Evolutionary conservation across 2,113 vertebrate species (phyloP).

Genomic region (Recurvirostra avosetta): DNA sequence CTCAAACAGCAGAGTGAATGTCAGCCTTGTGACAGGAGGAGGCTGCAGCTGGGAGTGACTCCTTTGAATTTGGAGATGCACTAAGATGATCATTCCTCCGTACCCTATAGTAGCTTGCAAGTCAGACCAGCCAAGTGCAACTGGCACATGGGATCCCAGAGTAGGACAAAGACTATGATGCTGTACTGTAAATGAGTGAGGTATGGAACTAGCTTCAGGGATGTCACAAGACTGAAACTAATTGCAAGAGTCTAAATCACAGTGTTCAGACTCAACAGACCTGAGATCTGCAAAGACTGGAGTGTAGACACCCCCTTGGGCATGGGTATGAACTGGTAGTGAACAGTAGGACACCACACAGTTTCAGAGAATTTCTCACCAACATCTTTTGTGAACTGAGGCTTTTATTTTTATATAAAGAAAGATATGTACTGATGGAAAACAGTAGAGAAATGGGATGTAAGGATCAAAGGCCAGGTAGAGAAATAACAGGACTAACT

Average conservation of each 20-base stretch:
- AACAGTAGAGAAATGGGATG: not conserved
- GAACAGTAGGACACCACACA: not conserved
- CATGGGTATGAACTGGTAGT: not conserved
- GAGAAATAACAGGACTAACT: not conserved
- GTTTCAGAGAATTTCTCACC: not conserved
- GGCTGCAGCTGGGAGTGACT: not conserved
- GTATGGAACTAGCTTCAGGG: not conserved
- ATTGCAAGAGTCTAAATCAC: not conserved
- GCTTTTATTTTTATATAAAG: not conserved
- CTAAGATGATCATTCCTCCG: not conserved
- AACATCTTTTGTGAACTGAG: not conserved
- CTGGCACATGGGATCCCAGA: not conserved
- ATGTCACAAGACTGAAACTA: not conserved
- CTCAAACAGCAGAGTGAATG: not conserved
- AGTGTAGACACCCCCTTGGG: not conserved
- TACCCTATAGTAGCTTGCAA: not conserved
- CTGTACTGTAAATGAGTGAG: not conserved
- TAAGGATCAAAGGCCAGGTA: not conserved
- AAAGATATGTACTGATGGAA: not conserved
- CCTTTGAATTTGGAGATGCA: not conserved
- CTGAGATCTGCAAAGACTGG: not conserved
- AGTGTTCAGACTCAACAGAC: not conserved
- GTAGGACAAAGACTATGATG: not conserved
- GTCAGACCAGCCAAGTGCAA: not conserved
- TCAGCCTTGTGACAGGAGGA: not conserved